These are phyloP conservation scores for Meloidogyne exigua DNA, from an alignment of 1,140 invertebrate species.

Conservation along the genomic window DNA sequence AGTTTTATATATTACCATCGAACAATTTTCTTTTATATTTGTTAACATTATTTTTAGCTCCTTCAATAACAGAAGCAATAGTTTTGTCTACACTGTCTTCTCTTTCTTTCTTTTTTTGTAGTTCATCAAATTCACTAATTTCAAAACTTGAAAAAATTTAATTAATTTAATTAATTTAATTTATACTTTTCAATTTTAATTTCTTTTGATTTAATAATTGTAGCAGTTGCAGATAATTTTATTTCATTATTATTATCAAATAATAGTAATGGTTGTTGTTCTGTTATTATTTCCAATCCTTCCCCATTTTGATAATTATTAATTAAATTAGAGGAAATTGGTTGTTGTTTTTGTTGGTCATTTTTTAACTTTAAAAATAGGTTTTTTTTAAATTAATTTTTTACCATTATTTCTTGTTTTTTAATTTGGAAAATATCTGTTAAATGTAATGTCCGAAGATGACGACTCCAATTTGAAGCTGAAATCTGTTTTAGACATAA, in stretches of 20 bases:
- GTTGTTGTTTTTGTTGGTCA: background rate
- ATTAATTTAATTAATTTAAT: too few relatives aligned
- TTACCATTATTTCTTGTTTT: constrained; percentile 3
- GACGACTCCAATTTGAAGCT: constrained; percentile 23
- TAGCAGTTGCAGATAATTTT: background rate
- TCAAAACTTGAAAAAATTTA: background rate
- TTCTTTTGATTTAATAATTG: background rate
- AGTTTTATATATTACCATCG: too few relatives aligned
- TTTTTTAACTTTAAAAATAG: background rate
- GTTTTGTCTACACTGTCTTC: background rate
- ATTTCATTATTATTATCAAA: background rate
- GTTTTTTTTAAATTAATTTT: background rate
- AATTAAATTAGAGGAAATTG: background rate
- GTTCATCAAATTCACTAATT: background rate
- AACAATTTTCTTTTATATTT: background rate
- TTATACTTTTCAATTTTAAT: background rate
- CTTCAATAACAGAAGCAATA: background rate
- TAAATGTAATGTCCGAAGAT: constrained; percentile 19
- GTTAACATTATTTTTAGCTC: background rate
- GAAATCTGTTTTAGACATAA: constrained; percentile 25
- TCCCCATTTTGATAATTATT: constrained; percentile 2
- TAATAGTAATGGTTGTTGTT: background rate
- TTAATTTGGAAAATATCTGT: constrained; percentile 15
- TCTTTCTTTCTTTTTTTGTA: background rate
- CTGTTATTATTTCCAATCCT: background rate